Evolutionary conservation across 2,888 invertebrate species (phyloP), one percentile per base, ranked within the genome.

Genomic region (Diogma glabrata): DNA sequence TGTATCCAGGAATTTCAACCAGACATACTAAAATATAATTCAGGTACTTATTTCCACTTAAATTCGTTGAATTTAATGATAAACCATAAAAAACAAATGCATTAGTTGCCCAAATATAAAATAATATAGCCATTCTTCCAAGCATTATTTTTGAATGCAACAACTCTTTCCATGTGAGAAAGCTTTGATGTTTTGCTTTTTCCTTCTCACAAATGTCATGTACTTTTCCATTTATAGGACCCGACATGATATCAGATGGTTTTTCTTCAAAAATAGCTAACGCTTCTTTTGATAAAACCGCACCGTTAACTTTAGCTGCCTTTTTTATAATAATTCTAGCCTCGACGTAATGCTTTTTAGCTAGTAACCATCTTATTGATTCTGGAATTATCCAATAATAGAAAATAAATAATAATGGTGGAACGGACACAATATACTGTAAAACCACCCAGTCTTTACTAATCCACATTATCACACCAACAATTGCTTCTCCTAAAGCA

Each of bases 21-120:
- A 79, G 62, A 54, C 77, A 75, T 2, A 79, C 79, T 23, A 81
- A 61, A 9, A 78, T 72, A 61, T 82, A 84, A 65, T 82, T 84
- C 2, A 79, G 54, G 61, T 82, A 82, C 63, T 81, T 81, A 61
- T 82, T 77, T 10, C 82, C 82, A 52, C 77, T 77, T 53, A 84
- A 70, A 47, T 74, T 76, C 1, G 79, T 80, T 1, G 82, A 75
- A 61, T 80, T 82, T 20, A 83, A 66, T 0, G 81, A 81, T 23
- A 84, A 67, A 1, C 83, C 84, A 59, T 82, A 84, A 59, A 76
- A 84, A 4, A 83, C 79, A 53, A 82, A 79, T 1, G 81, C 78
- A 60, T 78, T 81, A 3, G 81, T 75, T 19, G 75, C 72, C 81
- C 77, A 77, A 49, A 75, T 71, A 55, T 70, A 71, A 43, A 74